Percentiles rank a stretch among this genome's conserved stretches.
Conservation (phyloP, 53 echinoderm and acorn worm species). For the Zoroaster sp. region DNA sequence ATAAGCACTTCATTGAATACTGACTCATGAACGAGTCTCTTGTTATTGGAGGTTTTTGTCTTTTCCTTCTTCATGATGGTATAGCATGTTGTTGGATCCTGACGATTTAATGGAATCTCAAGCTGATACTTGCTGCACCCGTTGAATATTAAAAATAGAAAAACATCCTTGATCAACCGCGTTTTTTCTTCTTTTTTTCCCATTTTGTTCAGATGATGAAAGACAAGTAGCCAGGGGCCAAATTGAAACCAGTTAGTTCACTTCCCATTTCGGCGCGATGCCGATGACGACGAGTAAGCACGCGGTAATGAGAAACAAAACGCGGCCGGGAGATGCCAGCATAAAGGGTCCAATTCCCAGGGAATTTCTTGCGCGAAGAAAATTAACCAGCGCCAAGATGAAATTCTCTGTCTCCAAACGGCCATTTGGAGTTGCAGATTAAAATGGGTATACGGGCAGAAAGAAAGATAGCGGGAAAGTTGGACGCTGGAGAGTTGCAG, state of each 20-base stretch:
- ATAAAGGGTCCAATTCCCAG: neutral
- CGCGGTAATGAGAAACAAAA: slow-evolving; percentile 37
- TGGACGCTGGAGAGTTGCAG: slow-evolving; percentile 16
- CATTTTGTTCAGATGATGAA: slow-evolving; percentile 5
- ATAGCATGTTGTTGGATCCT: no score
- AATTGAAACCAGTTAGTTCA: slow-evolving; percentile 43
- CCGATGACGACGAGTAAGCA: neutral
- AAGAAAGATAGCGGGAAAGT: neutral
- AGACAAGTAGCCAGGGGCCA: slow-evolving; percentile 2
- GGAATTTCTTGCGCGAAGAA: neutral
- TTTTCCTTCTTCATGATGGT: no score
- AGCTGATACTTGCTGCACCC: neutral
- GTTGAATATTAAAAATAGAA: neutral
- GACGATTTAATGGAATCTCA: neutral
- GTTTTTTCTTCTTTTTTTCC: neutral
- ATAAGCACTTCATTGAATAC: no score
- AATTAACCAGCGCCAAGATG: slow-evolving; percentile 33
- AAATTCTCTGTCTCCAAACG: neutral
- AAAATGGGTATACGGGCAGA: neutral
- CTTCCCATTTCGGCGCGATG: slow-evolving; percentile 13
- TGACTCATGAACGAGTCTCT: no score
- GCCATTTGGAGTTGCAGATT: slow-evolving; percentile 21
- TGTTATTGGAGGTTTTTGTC: no score
- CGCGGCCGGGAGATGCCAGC: slow-evolving; percentile 11
- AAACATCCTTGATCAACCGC: slow-evolving; percentile 37